These are phyloP conservation scores for Phenganax subtilis DNA, from an alignment of 92 coral and sea anemone species.

Conservation along the genomic window DNA sequence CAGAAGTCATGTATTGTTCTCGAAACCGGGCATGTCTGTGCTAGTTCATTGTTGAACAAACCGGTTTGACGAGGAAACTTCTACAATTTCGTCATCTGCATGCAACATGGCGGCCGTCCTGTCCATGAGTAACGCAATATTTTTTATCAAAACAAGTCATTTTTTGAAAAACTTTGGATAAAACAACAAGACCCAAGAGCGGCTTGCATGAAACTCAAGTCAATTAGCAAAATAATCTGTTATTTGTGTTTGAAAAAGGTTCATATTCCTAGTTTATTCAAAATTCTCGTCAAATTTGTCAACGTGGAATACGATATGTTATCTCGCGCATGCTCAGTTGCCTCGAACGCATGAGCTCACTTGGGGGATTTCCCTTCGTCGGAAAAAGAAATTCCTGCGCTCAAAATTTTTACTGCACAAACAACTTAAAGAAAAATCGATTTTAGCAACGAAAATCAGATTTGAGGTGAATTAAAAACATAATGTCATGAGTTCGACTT, in stretches of 20 bases:
- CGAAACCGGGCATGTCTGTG: slow-evolving; percentile 14
- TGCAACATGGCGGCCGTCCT: slow-evolving; percentile 18
- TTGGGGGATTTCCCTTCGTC: slow-evolving; percentile 24
- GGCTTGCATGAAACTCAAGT: neutral
- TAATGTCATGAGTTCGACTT: neutral
- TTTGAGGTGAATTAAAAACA: neutral
- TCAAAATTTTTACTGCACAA: slow-evolving; percentile 10
- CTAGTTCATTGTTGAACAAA: neutral
- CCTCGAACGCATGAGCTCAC: neutral
- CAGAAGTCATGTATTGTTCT: slow-evolving; percentile 1
- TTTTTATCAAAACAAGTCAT: neutral
- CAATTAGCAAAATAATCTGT: neutral
- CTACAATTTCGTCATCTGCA: slow-evolving; percentile 11
- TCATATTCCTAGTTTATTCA: neutral
- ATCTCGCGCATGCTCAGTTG: slow-evolving; percentile 8
- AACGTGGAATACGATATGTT: slow-evolving; percentile 1
- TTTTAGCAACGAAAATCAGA: neutral
- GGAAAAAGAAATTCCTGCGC: slow-evolving; percentile 4
- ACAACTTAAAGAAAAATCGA: neutral
- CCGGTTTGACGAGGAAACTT: slow-evolving; percentile 15
- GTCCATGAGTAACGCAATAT: neutral
- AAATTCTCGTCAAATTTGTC: slow-evolving; percentile 22
- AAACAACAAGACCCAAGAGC: neutral
- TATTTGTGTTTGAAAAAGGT: neutral
- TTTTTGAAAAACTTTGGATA: neutral